These are phyloP conservation scores for Phthorimaea operculella DNA, from an alignment of 1,140 invertebrate genomes.

Conservation along the genomic window DNA sequence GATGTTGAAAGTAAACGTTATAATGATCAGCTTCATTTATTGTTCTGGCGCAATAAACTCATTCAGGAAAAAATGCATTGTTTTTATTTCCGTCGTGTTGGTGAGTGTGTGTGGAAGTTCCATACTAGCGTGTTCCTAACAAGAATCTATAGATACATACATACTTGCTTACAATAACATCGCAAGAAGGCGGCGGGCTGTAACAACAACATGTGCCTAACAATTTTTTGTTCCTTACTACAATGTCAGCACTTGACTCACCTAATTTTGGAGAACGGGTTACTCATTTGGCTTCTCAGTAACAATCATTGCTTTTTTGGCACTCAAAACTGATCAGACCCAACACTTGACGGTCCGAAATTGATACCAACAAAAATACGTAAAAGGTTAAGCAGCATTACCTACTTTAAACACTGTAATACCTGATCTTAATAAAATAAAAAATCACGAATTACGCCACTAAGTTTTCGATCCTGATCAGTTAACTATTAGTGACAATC, in stretches of 20 bases:
- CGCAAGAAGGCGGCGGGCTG: neutral
- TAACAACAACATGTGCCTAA: neutral
- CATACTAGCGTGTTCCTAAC: conserved; percentile 25
- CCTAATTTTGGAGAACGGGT: neutral
- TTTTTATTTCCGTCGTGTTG: conserved; percentile 47
- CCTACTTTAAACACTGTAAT: too few species aligned
- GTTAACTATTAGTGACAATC: too few species aligned
- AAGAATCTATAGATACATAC: too few species aligned
- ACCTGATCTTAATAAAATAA: too few species aligned
- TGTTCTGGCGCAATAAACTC: conserved; percentile 66
- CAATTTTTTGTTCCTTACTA: neutral
- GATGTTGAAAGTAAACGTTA: conserved; percentile 68
- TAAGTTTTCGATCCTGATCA: too few species aligned
- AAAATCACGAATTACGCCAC: too few species aligned
- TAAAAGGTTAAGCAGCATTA: too few species aligned
- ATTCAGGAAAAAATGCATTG: conserved; percentile 58
- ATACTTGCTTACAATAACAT: neutral
- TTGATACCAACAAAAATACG: too few species aligned
- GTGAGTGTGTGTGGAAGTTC: conserved; percentile 24
- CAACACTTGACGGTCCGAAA: too few species aligned
- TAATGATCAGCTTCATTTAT: conserved; percentile 66
- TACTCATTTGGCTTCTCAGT: neutral
- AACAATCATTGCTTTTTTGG: too few species aligned
- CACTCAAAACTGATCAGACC: too few species aligned
- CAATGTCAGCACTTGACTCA: neutral